phyloP scores from a whole-genome alignment of 2,888 invertebrate species.

The Troglohyphantes excavatus region DNA sequence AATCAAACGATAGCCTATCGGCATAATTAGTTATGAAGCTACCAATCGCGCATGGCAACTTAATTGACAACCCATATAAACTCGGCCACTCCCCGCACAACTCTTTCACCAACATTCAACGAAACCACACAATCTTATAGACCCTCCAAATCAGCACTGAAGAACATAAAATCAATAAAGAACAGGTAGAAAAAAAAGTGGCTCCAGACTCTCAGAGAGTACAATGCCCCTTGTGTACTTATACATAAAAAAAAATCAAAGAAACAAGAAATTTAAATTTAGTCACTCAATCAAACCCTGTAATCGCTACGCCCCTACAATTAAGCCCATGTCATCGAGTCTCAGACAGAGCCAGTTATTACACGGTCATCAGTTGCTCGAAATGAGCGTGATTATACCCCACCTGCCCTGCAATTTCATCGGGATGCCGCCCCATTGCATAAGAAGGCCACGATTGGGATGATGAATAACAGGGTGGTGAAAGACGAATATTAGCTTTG shows the following conservation, averaged over 20 bases:
- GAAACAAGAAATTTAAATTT: conserved; percentile 47
- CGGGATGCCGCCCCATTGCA: conserved; percentile 57
- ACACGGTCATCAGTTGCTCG: conserved; percentile 74
- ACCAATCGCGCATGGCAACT: neutral
- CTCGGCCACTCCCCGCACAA: neutral
- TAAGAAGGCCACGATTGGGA: conserved; percentile 34
- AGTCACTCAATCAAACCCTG: conserved; percentile 68
- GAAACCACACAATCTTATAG: neutral
- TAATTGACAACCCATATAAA: neutral
- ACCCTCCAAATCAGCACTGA: neutral
- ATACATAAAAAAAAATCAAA: conserved; percentile 4
- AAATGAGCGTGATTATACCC: conserved; percentile 76
- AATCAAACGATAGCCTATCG: too few species aligned
- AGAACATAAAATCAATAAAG: neutral
- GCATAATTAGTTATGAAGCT: neutral
- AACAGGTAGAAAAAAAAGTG: neutral
- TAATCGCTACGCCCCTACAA: conserved; percentile 74
- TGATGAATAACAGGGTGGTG: conserved; percentile 78
- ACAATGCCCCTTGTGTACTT: conserved; percentile 19
- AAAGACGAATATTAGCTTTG: conserved; percentile 74
- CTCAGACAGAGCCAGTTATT: conserved; percentile 66
- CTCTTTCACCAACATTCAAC: neutral
- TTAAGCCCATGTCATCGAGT: conserved; percentile 74
- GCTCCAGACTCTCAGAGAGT: conserved; percentile 2
- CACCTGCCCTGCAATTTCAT: conserved; percentile 75